These are phyloP conservation scores for Myotis daubentonii DNA, from an alignment of 2,797 vertebrate genomes.

Conservation along the genomic window DNA sequence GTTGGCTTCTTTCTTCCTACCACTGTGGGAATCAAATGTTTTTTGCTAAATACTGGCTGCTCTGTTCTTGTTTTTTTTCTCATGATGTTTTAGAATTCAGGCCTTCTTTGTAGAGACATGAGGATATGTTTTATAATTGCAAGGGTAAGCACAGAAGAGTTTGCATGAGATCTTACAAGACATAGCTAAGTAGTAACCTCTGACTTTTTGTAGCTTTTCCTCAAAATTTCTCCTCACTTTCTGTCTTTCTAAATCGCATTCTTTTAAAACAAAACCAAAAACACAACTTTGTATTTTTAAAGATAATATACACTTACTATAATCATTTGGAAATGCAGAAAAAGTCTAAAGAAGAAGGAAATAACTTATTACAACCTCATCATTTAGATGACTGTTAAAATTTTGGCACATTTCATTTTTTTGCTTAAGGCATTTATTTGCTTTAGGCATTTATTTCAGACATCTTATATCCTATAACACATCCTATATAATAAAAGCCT, in stretches of 20 bases:
- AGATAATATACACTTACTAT: background rate
- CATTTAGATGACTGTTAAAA: background rate
- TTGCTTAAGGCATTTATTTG: slow-evolving; percentile 16
- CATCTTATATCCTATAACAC: background rate
- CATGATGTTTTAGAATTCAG: slow-evolving; percentile 20
- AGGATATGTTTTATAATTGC: background rate
- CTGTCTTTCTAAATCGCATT: background rate
- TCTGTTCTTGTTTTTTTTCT: background rate
- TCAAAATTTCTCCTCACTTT: background rate
- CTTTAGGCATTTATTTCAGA: slow-evolving; percentile 4
- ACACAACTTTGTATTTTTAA: background rate
- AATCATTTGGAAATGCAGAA: background rate
- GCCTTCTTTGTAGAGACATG: background rate
- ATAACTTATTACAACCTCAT: background rate
- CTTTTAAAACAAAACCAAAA: background rate
- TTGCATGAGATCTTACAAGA: background rate
- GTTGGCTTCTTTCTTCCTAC: slow-evolving; percentile 22
- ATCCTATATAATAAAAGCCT: no score
- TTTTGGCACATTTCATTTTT: background rate
- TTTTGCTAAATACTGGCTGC: slow-evolving; percentile 23
- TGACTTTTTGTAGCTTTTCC: background rate
- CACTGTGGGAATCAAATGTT: background rate
- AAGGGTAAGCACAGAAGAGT: background rate
- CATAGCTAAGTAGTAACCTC: background rate
- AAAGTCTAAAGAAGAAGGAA: slow-evolving; percentile 20